Evolutionary conservation across 2,113 vertebrate species (phyloP).

Genomic region (Emydocephalus ijimae): DNA sequence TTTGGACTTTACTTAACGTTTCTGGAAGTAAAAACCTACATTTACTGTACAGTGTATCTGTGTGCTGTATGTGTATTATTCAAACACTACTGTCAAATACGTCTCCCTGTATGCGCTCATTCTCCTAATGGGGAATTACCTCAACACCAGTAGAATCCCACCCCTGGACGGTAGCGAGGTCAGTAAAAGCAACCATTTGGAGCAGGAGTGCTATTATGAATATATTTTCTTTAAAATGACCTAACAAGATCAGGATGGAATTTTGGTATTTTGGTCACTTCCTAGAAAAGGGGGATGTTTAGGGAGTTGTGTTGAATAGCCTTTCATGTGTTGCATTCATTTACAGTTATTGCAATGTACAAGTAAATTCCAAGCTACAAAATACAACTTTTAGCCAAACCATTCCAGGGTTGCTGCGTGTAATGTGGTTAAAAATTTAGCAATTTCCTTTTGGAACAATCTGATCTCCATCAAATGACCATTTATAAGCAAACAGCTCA

Average conservation of each 20-base stretch:
- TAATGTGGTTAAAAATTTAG: neutral
- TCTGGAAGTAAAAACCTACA: no score
- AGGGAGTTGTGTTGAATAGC: neutral
- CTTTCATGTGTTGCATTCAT: neutral
- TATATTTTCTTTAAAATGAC: neutral
- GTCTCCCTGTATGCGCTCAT: no score
- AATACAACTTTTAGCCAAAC: neutral
- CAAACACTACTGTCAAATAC: no score
- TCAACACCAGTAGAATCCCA: no score
- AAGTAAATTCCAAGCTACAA: neutral
- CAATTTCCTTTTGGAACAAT: neutral
- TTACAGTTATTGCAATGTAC: neutral
- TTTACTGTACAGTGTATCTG: no score
- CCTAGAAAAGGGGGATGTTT: neutral
- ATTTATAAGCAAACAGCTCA: neutral
- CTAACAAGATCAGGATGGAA: neutral
- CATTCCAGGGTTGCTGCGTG: neutral
- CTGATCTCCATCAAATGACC: neutral
- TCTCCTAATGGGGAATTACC: no score
- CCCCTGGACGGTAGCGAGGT: neutral
- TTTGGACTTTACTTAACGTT: no score
- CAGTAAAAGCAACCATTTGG: neutral
- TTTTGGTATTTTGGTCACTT: neutral
- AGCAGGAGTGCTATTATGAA: neutral
- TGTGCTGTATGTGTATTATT: no score